These are phyloP conservation scores for Emys orbicularis DNA, from an alignment of 2,797 vertebrate species.

Conservation along the genomic window DNA sequence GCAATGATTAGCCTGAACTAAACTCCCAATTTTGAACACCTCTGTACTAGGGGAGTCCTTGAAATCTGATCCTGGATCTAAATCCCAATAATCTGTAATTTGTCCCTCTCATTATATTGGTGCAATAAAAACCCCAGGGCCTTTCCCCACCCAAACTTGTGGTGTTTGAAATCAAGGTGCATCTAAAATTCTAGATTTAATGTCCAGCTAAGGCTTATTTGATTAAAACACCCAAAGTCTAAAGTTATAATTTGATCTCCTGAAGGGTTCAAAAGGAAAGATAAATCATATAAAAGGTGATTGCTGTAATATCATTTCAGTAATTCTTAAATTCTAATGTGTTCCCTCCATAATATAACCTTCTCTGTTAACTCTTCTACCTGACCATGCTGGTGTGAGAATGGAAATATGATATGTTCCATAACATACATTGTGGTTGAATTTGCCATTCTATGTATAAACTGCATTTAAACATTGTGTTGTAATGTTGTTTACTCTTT, in stretches of 20 bases:
- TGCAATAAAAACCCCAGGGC: background rate
- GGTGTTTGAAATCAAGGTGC: background rate
- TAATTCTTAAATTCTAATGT: background rate
- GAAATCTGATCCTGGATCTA: background rate
- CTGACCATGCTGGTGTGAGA: background rate
- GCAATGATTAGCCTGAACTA: background rate
- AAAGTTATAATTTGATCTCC: background rate
- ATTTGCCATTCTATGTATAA: background rate
- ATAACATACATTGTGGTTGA: background rate
- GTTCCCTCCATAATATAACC: background rate
- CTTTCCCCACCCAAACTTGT: background rate
- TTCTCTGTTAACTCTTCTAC: background rate
- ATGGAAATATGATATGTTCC: background rate
- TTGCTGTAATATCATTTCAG: background rate
- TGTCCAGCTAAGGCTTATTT: background rate
- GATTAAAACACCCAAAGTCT: background rate
- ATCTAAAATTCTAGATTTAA: background rate
- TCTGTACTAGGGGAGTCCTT: background rate
- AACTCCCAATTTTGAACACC: background rate
- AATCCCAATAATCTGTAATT: background rate
- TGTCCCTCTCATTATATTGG: background rate
- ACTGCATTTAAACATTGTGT: background rate
- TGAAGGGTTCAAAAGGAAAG: background rate
- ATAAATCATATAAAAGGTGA: background rate
- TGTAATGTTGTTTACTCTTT: background rate